Evolutionary conservation across 2,113 vertebrate genomes (phyloP).

Genomic region (Pollachius pollachius): DNA sequence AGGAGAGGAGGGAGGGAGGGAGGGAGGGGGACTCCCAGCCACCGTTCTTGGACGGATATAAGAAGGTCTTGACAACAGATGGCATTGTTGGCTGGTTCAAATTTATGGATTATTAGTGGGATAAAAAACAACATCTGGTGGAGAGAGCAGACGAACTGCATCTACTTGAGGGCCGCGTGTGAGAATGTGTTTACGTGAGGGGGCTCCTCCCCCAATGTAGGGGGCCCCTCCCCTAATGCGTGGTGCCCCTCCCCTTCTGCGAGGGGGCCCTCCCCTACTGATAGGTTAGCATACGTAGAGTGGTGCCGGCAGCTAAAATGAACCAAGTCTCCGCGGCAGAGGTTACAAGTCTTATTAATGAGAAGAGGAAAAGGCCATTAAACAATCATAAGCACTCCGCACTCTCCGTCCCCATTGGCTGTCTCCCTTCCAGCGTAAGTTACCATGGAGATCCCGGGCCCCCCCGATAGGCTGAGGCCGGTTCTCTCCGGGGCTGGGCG

Average conservation of each 20-base stretch:
- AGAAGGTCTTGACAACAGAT: constrained; percentile 31
- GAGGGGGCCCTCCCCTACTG: not conserved
- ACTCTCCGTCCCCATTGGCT: constrained; percentile 52
- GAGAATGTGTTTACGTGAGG: not conserved
- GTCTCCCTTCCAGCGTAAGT: constrained; percentile 51
- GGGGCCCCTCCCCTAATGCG: too few relatives aligned
- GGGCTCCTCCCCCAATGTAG: not conserved
- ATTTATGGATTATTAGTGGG: constrained; percentile 2
- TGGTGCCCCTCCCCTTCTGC: too few relatives aligned
- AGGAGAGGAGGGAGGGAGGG: constrained; percentile 49
- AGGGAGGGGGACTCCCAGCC: constrained; percentile 38
- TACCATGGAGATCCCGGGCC: constrained; percentile 61
- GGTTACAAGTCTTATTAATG: constrained; percentile 64
- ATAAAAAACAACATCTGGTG: too few relatives aligned
- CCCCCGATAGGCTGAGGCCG: constrained; percentile 49
- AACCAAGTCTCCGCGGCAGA: constrained; percentile 36
- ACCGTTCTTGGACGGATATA: constrained; percentile 8
- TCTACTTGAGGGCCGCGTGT: not conserved
- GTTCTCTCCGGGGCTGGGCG: constrained; percentile 31
- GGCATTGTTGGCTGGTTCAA: constrained; percentile 12
- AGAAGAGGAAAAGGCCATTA: constrained; percentile 67
- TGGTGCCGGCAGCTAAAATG: constrained; percentile 34
- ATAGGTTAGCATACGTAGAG: constrained; percentile 1
- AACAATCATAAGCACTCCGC: constrained; percentile 53
- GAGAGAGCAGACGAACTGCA: not conserved